phyloP scores from a whole-genome alignment of 2,888 invertebrate species.

The Rosalia funebris region DNA sequence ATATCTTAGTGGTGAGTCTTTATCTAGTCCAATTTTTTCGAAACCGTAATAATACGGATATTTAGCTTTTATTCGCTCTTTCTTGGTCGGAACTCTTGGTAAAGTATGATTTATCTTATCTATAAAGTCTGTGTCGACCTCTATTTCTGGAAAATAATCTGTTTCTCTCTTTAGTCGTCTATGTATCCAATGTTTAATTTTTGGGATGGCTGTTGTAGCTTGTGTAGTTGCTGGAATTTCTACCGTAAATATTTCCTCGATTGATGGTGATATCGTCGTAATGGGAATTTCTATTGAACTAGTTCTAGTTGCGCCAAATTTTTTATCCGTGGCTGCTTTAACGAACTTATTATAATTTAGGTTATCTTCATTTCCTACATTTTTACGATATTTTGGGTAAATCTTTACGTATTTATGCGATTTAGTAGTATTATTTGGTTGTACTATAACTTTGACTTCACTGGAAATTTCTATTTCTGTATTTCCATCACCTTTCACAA shows the following conservation, averaged over 20 bases:
- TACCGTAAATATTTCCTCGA: constrained; percentile 28
- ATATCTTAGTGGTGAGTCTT: constrained; percentile 74
- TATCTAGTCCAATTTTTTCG: constrained; percentile 61
- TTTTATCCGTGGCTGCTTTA: neutral
- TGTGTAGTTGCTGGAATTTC: constrained; percentile 38
- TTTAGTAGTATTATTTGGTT: constrained; percentile 50
- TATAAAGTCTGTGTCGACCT: constrained; percentile 52
- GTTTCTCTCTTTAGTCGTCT: constrained; percentile 40
- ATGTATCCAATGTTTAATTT: constrained; percentile 21
- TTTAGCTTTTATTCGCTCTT: constrained; percentile 60
- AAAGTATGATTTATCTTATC: constrained; percentile 49
- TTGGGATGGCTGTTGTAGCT: constrained; percentile 42
- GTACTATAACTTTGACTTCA: constrained; percentile 52
- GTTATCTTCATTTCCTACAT: too few relatives aligned
- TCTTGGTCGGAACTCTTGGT: constrained; percentile 1
- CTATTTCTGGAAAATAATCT: constrained; percentile 49
- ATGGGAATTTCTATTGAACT: constrained; percentile 11
- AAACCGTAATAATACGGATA: constrained; percentile 73
- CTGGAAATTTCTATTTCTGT: constrained; percentile 56
- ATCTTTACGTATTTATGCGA: constrained; percentile 54
- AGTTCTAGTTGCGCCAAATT: neutral
- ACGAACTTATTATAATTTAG: too few relatives aligned
- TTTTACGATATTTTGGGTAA: constrained; percentile 49
- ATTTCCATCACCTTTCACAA: constrained; percentile 50
- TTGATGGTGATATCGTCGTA: constrained; percentile 25